Evolutionary conservation across 2,888 invertebrate genomes (phyloP).

Genomic region (Eubasilissa splendida): DNA sequence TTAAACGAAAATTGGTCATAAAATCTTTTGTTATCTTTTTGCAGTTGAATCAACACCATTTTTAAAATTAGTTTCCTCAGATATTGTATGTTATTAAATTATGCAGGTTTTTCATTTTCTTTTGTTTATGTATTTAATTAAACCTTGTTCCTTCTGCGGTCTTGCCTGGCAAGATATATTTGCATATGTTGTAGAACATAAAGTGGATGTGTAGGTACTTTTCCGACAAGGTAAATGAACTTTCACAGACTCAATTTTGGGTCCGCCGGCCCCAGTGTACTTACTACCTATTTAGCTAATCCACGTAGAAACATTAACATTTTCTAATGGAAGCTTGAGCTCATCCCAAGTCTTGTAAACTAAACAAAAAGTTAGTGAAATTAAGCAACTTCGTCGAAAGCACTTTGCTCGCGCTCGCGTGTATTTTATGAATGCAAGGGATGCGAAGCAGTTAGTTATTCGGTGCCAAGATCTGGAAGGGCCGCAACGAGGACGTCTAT

Average conservation of each 20-base stretch:
- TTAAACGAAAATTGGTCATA: no score
- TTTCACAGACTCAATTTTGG: background rate
- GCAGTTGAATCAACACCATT: no score
- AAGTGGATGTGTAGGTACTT: background rate
- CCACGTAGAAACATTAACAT: constrained; percentile 2
- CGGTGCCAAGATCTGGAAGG: no score
- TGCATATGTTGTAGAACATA: constrained; percentile 2
- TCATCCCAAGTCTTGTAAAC: background rate
- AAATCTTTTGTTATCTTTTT: no score
- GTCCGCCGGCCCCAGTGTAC: background rate
- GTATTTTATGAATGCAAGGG: no score
- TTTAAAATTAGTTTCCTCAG: no score
- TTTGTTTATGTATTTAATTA: no score
- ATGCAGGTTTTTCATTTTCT: no score
- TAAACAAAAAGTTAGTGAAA: background rate
- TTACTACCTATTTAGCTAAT: background rate
- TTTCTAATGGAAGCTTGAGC: background rate
- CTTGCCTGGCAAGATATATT: background rate
- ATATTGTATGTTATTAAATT: no score
- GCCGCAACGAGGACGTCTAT: no score
- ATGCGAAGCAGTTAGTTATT: no score
- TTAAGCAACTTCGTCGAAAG: constrained; percentile 16
- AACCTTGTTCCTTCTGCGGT: no score
- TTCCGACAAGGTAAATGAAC: background rate
- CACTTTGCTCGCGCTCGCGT: background rate